Percentiles rank a stretch among this genome's conserved stretches.
phyloP scores from a whole-genome alignment of 2,888 invertebrate species.

The Heterodera filipjevi region DNA sequence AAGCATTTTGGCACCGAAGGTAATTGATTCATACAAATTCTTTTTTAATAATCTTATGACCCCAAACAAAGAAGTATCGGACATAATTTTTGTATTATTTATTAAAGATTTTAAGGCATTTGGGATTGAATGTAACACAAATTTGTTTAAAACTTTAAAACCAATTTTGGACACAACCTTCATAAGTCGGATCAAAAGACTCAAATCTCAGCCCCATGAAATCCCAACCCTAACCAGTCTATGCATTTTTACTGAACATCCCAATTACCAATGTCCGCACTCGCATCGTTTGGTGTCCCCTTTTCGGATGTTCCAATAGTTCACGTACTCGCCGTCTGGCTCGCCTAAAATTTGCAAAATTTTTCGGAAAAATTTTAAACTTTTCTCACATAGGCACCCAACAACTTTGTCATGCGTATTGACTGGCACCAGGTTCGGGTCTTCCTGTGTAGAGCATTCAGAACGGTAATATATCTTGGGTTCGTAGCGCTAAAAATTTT shows the following conservation, averaged over 20 bases:
- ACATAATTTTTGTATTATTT: no score
- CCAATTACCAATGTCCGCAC: constrained; percentile 79
- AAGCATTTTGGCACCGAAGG: no score
- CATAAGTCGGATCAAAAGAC: no score
- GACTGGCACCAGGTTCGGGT: constrained; percentile 87
- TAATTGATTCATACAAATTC: no score
- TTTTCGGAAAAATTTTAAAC: background rate
- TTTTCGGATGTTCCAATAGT: constrained; percentile 93
- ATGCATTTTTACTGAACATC: background rate
- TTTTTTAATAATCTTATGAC: no score
- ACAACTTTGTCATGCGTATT: constrained; percentile 85
- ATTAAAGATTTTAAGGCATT: no score
- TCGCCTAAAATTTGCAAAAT: constrained; percentile 70
- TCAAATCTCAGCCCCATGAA: background rate
- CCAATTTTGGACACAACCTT: no score
- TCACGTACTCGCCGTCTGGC: constrained; percentile 84
- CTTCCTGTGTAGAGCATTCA: constrained; percentile 76
- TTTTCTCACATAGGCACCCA: constrained; percentile 81
- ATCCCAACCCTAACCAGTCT: no score
- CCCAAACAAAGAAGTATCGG: no score
- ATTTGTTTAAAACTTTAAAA: no score
- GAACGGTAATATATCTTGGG: constrained; percentile 65
- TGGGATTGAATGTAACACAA: no score
- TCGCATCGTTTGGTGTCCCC: constrained; percentile 88
- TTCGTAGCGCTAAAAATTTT: constrained; percentile 56